phyloP scores from a whole-genome alignment of 2,113 vertebrate genomes.

The Tragulus kanchil region DNA sequence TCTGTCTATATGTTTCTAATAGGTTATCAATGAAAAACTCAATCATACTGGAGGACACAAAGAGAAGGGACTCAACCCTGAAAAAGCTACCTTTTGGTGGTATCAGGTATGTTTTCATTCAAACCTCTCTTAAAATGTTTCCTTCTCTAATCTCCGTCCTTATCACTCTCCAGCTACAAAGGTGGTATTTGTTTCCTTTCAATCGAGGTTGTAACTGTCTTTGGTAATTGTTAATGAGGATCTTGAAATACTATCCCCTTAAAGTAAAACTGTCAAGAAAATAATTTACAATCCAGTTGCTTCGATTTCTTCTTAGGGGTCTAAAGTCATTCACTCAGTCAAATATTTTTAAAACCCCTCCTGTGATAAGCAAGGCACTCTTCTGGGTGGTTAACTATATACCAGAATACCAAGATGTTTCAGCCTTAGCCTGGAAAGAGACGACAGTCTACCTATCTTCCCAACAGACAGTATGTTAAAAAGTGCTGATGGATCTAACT shows the following conservation, averaged over 20 bases:
- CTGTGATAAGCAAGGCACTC: background rate
- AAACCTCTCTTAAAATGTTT: background rate
- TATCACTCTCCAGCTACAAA: background rate
- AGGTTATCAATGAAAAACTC: slow-evolving; percentile 24
- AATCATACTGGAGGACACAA: background rate
- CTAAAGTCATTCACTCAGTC: slow-evolving; percentile 29
- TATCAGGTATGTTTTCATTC: slow-evolving; percentile 34
- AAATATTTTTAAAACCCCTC: slow-evolving; percentile 35
- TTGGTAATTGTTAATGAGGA: slow-evolving; percentile 34
- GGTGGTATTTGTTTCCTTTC: background rate
- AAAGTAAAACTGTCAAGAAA: slow-evolving; percentile 51
- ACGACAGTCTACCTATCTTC: background rate
- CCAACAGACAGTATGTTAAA: background rate
- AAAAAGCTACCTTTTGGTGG: background rate
- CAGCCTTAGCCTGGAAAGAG: background rate
- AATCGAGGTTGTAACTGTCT: background rate
- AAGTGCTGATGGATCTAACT: slow-evolving; percentile 9
- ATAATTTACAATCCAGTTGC: slow-evolving; percentile 19
- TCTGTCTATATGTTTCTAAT: slow-evolving; percentile 10
- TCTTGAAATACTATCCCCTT: slow-evolving; percentile 41
- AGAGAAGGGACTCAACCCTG: background rate
- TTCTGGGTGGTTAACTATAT: slow-evolving; percentile 14
- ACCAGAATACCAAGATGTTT: background rate
- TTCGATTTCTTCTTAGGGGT: slow-evolving; percentile 38
- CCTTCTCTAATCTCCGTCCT: background rate